A percentile compares a stretch with the other conserved stretches of the same genome.
Evolutionary conservation across 2,888 invertebrate genomes (phyloP).

Genomic region (Drosophila meridionalis): DNA sequence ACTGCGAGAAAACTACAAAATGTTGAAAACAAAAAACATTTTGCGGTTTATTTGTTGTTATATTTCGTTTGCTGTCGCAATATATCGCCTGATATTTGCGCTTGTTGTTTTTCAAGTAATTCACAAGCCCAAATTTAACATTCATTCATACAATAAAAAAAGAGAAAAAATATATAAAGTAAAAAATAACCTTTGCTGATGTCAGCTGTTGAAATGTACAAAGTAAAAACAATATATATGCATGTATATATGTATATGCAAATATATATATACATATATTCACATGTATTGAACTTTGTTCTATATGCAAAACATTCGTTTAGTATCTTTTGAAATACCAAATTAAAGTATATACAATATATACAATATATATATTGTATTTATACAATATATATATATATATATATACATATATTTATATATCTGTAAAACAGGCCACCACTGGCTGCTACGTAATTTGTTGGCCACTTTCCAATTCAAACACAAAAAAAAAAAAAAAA

Average conservation of each 20-base stretch:
- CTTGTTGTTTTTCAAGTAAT: conserved; percentile 14
- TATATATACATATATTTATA: conserved; percentile 4
- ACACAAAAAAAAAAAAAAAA: neutral
- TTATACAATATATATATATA: neutral
- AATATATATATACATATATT: neutral
- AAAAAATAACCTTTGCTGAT: conserved; percentile 16
- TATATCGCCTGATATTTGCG: conserved; percentile 36
- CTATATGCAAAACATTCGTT: conserved; percentile 17
- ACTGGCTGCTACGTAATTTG: conserved; percentile 40
- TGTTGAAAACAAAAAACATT: conserved; percentile 22
- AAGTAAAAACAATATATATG: conserved; percentile 21
- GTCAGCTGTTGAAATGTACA: conserved; percentile 33
- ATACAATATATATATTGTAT: conserved; percentile 3
- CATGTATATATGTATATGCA: conserved; percentile 5
- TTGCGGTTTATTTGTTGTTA: neutral
- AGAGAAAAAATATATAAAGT: neutral
- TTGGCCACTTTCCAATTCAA: conserved; percentile 54
- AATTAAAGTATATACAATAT: conserved; percentile 17
- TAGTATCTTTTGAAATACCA: conserved; percentile 11
- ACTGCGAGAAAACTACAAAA: neutral
- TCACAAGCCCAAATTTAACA: conserved; percentile 15
- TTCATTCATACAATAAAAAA: conserved; percentile 35
- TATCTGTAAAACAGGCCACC: conserved; percentile 48
- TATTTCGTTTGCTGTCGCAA: neutral
- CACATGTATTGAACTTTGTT: conserved; percentile 48